phyloP scores from a whole-genome alignment of 37 sponge, comb jelly and placozoan species.

The Halichondria panicea region DNA sequence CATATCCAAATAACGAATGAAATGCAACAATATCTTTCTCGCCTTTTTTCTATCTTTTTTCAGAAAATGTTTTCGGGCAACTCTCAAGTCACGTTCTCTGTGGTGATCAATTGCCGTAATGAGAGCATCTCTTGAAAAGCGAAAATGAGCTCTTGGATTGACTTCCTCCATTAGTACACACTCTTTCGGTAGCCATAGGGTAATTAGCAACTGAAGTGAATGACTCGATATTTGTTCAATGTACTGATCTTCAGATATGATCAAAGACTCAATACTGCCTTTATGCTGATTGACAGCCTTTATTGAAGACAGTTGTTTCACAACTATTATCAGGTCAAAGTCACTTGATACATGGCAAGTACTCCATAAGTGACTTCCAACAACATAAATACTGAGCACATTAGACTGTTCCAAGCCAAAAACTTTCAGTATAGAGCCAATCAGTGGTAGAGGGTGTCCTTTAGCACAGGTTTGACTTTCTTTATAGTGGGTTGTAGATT shows the following conservation, averaged over 20 bases:
- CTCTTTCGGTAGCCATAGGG: constrained; percentile 38
- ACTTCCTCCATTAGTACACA: constrained; percentile 19
- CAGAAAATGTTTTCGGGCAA: constrained; percentile 70
- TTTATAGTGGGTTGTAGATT: not conserved
- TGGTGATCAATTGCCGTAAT: constrained; percentile 4
- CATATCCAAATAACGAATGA: constrained; percentile 33
- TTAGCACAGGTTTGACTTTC: constrained; percentile 10
- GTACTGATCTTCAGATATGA: constrained; percentile 51
- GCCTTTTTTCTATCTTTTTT: constrained; percentile 39
- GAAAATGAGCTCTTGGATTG: constrained; percentile 29
- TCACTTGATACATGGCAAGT: constrained; percentile 57
- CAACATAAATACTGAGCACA: constrained; percentile 46
- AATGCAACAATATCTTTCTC: constrained; percentile 54
- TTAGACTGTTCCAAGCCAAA: constrained; percentile 37
- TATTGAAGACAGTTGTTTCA: not conserved
- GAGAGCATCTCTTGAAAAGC: constrained; percentile 16
- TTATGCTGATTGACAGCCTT: constrained; percentile 46
- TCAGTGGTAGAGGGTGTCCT: constrained; percentile 26
- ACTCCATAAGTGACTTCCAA: constrained; percentile 75
- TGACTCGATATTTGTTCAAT: constrained; percentile 11
- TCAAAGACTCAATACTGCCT: constrained; percentile 45
- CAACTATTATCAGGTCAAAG: constrained; percentile 69
- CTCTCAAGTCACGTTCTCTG: constrained; percentile 53
- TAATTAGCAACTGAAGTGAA: constrained; percentile 36
- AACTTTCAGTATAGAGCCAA: constrained; percentile 10